phyloP scores from a whole-genome alignment of 2,797 vertebrate genomes.

The Sarcoramphus papa region DNA sequence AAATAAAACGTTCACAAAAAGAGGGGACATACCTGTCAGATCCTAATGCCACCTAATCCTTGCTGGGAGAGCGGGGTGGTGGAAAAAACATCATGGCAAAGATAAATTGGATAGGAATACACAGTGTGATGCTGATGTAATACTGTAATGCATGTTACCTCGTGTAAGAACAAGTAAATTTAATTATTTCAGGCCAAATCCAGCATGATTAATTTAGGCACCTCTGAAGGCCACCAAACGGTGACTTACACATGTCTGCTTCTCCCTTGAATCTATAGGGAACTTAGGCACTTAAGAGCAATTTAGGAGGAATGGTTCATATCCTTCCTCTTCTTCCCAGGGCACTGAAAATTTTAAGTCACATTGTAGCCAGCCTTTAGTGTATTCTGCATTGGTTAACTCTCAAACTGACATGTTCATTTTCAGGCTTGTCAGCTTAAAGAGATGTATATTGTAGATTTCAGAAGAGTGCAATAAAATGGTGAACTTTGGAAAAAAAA shows the following conservation, averaged over 20 bases:
- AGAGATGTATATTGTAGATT: background rate
- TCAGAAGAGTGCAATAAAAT: background rate
- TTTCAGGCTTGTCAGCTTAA: constrained; percentile 6
- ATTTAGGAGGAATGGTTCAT: background rate
- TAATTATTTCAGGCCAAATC: background rate
- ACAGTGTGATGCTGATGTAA: background rate
- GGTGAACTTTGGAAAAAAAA: background rate
- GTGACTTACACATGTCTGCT: background rate
- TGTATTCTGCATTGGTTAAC: background rate
- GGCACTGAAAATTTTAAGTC: constrained; percentile 7
- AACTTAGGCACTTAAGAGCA: background rate
- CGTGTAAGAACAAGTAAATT: background rate
- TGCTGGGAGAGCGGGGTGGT: background rate
- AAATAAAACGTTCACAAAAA: background rate
- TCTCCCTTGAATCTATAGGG: background rate
- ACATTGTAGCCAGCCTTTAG: background rate
- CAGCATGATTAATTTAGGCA: background rate
- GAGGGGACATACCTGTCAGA: background rate
- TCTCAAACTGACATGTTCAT: background rate
- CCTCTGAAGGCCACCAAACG: background rate
- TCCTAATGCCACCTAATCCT: background rate
- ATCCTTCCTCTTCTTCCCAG: background rate
- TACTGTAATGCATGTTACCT: background rate
- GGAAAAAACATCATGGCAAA: background rate
- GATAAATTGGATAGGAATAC: background rate